Percentiles rank a stretch among this genome's conserved stretches.
Conservation (phyloP, 1,140 invertebrate genomes). For the Psix sp. region DNA sequence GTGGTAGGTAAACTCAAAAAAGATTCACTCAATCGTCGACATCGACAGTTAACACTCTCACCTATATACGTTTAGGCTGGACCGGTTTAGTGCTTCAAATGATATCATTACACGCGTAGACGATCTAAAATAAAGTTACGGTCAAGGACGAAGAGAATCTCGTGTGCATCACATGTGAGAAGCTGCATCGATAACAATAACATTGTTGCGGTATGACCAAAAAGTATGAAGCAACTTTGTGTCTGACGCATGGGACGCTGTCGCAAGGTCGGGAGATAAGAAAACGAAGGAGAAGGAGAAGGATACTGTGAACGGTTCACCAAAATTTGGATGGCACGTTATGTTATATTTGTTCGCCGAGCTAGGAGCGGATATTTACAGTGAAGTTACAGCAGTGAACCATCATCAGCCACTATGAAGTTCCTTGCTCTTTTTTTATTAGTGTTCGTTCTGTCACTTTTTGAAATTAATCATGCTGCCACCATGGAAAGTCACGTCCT, state of each 20-base stretch:
- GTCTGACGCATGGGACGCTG: conserved; percentile 21
- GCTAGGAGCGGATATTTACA: conserved; percentile 34
- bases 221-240: conserved; percentile 21
- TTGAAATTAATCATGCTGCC: conserved; percentile 19
- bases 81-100: conserved; percentile 34
- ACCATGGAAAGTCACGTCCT: conserved; percentile 1
- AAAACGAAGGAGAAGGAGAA: conserved; percentile 41
- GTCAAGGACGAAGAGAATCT: conserved; percentile 42
- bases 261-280: conserved; percentile 35
- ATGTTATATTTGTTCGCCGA: conserved; percentile 41
- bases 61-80: conserved; percentile 39
- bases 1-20: conserved; percentile 48
- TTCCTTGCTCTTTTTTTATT: conserved; percentile 16
- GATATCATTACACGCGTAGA: conserved; percentile 9
- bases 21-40: conserved; percentile 52
- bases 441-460: conserved; percentile 5
- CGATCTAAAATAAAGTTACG: conserved; percentile 25
- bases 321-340: conserved; percentile 45
- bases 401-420: conserved; percentile 24
- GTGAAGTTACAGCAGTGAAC: conserved; percentile 22
- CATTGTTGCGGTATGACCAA: conserved; percentile 35
- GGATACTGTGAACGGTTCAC: conserved; percentile 44
- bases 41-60: conserved; percentile 57
- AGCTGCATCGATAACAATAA: conserved; percentile 17
- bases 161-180: conserved; percentile 20